These are phyloP conservation scores for Halictus quadricinctus DNA, from an alignment of 2,888 invertebrate genomes.

Conservation along the genomic window DNA sequence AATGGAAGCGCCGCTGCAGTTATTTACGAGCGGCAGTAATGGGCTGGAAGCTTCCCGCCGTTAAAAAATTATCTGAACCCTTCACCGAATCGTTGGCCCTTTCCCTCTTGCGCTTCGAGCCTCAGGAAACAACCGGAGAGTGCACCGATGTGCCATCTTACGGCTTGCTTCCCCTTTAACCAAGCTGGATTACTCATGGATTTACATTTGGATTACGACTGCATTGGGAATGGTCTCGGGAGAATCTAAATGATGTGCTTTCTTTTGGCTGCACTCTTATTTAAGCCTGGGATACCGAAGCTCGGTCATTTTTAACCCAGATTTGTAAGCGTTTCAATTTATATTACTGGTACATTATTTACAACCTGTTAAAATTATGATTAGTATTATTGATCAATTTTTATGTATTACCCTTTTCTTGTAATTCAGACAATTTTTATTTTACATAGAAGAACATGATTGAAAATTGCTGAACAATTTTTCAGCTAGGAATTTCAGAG, in stretches of 20 bases:
- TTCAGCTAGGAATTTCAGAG: background rate
- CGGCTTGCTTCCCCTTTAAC: background rate
- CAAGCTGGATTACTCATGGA: background rate
- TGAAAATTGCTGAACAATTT: background rate
- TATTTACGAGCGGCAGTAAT: slow-evolving; percentile 48
- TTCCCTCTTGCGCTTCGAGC: background rate
- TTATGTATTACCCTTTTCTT: too few relatives aligned
- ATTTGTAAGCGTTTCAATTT: too few relatives aligned
- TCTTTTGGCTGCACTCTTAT: background rate
- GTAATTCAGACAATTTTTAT: too few relatives aligned
- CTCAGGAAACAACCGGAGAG: background rate
- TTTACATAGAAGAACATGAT: too few relatives aligned
- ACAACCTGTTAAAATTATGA: too few relatives aligned
- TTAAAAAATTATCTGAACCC: slow-evolving; percentile 45
- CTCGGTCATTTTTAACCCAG: too few relatives aligned
- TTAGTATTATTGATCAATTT: too few relatives aligned
- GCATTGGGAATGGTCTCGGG: background rate
- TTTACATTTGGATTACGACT: slow-evolving; percentile 10
- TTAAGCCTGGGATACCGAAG: background rate
- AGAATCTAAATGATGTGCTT: background rate
- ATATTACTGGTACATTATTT: too few relatives aligned
- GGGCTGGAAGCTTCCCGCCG: slow-evolving; percentile 23
- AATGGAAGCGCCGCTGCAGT: slow-evolving; percentile 16
- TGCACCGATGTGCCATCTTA: background rate
- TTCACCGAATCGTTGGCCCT: background rate